phyloP scores from a whole-genome alignment of 2,888 invertebrate genomes.

The Leptopilina syphax region DNA sequence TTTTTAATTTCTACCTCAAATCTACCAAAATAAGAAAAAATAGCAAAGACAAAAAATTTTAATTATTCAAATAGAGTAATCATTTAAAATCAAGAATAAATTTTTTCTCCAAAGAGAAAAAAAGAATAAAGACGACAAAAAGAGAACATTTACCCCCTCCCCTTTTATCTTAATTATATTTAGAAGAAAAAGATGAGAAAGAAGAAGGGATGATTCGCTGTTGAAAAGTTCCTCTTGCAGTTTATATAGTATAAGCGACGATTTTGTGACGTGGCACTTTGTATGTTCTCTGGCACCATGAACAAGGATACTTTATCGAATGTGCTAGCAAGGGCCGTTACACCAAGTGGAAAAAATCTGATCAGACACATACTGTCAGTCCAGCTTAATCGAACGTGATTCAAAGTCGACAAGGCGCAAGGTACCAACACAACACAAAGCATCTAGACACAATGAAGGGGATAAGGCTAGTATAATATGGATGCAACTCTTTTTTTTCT shows the following conservation, averaged over 20 bases:
- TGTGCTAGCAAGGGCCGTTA: slow-evolving; percentile 40
- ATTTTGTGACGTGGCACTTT: slow-evolving; percentile 30
- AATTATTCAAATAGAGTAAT: too few relatives aligned
- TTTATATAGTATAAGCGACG: neutral
- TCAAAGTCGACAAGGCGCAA: slow-evolving; percentile 56
- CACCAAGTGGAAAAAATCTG: slow-evolving; percentile 55
- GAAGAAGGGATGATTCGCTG: neutral
- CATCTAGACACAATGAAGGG: slow-evolving; percentile 45
- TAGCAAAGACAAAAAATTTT: too few relatives aligned
- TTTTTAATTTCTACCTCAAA: too few relatives aligned
- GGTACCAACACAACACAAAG: slow-evolving; percentile 32
- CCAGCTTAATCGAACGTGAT: slow-evolving; percentile 60
- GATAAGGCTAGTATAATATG: neutral
- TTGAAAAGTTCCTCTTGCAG: slow-evolving; percentile 6
- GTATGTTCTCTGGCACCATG: slow-evolving; percentile 14
- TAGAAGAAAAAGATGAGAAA: neutral
- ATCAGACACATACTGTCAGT: slow-evolving; percentile 53
- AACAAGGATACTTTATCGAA: slow-evolving; percentile 36
- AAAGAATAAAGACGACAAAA: too few relatives aligned
- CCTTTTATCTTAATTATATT: neutral
- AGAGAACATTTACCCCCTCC: too few relatives aligned
- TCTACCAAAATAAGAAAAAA: too few relatives aligned
- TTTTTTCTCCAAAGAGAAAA: too few relatives aligned
- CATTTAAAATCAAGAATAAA: too few relatives aligned
- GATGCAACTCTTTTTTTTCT: neutral